A percentile compares a stretch with the other conserved stretches of the same genome.
phyloP scores from a whole-genome alignment of 1,140 invertebrate species.

The Oncopodura yosiiana region DNA sequence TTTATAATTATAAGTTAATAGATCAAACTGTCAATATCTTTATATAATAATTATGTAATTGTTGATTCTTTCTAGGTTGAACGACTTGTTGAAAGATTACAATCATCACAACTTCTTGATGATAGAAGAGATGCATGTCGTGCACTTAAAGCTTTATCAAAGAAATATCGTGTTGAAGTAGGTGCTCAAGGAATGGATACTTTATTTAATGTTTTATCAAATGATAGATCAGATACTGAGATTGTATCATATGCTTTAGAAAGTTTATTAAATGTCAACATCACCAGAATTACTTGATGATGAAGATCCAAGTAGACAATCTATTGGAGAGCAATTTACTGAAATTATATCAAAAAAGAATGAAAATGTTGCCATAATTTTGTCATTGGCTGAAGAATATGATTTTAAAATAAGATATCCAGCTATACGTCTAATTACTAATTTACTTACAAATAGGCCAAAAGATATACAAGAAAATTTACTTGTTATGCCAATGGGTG shows the following conservation, averaged over 20 bases:
- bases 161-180: conserved; percentile 87
- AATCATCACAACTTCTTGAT: conserved; percentile 83
- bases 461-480: conserved; percentile 94
- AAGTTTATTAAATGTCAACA: conserved; percentile 81
- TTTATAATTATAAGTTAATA: not conserved
- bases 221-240: conserved; percentile 78
- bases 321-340: conserved; percentile 84
- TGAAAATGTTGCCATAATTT: conserved; percentile 72
- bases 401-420: conserved; percentile 85
- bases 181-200: conserved; percentile 89
- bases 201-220: conserved; percentile 62
- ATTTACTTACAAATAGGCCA: conserved; percentile 65
- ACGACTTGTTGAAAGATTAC: conserved; percentile 77
- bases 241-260: conserved; percentile 85
- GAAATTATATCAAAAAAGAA: conserved; percentile 94
- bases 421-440: conserved; percentile 71
- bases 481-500: conserved; percentile 88
- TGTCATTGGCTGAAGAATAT: conserved; percentile 88
- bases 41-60: not conserved
- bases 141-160: conserved; percentile 84
- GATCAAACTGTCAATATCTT: not conserved
- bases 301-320: conserved; percentile 51
- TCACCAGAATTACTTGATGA: conserved; percentile 72
- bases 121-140: conserved; percentile 92
- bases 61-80: conserved; percentile 61